Evolutionary conservation across 1,140 invertebrate genomes (phyloP), one percentile per base, ranked within the genome.

Genomic region (Drosophila yakuba): DNA sequence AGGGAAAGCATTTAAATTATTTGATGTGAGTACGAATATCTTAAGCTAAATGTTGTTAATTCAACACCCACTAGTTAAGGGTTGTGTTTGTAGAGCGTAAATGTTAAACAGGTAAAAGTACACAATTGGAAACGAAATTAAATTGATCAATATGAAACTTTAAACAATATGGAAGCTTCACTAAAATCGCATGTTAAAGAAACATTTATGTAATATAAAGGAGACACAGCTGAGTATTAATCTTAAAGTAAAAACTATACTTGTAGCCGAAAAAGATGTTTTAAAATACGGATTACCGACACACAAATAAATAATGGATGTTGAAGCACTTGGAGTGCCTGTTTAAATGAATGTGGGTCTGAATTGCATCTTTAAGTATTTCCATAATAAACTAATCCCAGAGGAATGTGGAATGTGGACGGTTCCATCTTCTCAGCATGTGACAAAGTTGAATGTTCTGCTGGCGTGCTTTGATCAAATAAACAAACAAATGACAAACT

Each of bases 401-500:
- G 32, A 20, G 38, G 36, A 52, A 28, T 14, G 41, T 10, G 38
- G 36, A 52, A 28, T 14, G 41, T 10, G 38, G 25, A 60, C 32
- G 36, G 47, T 44, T 41, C 28, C 45, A 66, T 68, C 61, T 35
- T 66, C 60, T 10, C 64, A 66, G 64, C 61, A 44, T 57, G 58
- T 54, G 52, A 41, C 55, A 36, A 43, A 51, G 60, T 28, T 36
- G 52, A 54, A 61, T 84, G 76, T 80, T 67, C 63, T 72, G 74
- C 75, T 79, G 80, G 35, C 80, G 75, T 67, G 72, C 78, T 79
- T 88, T 88, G 57, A 64, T 82, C 50, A 76, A 75, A 61, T 60
- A 85, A 86, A 72, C 84, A 79, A 83, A 78, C 79, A 83, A 72
- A 63, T 88, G 78, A 57, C 78, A 81, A 76, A 76, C 45, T 71